A percentile compares a stretch with the other conserved stretches of the same genome.
Evolutionary conservation across 2,113 vertebrate species (phyloP).

Genomic region (Genyomyrus donnyi): DNA sequence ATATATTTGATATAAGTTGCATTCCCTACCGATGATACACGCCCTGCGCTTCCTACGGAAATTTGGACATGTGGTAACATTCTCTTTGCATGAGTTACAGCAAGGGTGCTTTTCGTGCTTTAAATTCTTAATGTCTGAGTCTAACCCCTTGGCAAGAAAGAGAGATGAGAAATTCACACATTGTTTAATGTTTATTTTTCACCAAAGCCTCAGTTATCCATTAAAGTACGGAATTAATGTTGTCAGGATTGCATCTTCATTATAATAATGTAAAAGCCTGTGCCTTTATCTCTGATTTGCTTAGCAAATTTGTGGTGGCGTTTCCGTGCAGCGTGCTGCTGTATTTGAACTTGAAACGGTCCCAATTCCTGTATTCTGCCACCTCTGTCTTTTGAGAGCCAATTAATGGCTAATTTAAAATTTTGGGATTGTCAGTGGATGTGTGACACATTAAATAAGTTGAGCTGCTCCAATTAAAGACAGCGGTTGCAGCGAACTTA

Average conservation of each 20-base stretch:
- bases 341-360: not conserved
- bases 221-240: not conserved
- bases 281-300: not conserved
- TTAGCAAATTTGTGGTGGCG: not conserved
- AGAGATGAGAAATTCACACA: not conserved
- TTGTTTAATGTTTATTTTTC: conserved; percentile 3
- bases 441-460: not conserved
- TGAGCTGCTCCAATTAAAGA: not conserved
- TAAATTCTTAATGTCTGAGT: not conserved
- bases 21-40: not conserved
- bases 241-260: conserved; percentile 1
- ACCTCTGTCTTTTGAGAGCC: conserved; percentile 10
- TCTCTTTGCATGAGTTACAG: not conserved
- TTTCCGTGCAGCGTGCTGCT: not conserved
- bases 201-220: conserved; percentile 4
- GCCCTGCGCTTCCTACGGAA: not conserved
- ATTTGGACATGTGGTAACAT: not conserved
- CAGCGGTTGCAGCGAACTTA: not conserved
- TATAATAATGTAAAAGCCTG: conserved; percentile 1
- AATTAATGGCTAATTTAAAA: not conserved
- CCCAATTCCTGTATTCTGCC: not conserved
- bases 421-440: not conserved
- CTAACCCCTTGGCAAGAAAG: not conserved
- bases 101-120: not conserved
- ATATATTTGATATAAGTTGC: not conserved